phyloP scores from a whole-genome alignment of 2,888 invertebrate genomes.

The Ypsolopha scabrella region DNA sequence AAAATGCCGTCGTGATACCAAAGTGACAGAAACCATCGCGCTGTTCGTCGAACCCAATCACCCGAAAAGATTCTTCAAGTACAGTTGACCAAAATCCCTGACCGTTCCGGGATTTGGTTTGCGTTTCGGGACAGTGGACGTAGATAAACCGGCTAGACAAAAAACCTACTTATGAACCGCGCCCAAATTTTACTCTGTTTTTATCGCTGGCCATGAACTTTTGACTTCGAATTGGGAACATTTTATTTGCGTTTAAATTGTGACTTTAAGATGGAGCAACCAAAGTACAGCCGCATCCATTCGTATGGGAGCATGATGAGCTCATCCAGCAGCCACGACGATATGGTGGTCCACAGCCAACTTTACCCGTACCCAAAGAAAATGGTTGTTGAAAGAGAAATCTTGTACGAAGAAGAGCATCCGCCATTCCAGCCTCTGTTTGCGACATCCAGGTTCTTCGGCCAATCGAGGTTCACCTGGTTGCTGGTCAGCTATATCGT shows the following conservation, averaged over 20 bases:
- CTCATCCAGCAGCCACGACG: slow-evolving; percentile 49
- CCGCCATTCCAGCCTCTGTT: slow-evolving; percentile 56
- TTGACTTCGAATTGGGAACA: neutral
- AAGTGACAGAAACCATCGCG: slow-evolving; percentile 45
- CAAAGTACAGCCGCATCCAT: slow-evolving; percentile 42
- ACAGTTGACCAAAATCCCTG: slow-evolving; percentile 50
- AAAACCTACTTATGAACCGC: neutral
- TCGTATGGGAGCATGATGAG: slow-evolving; percentile 56
- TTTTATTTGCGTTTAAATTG: neutral
- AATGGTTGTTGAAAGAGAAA: slow-evolving; percentile 48
- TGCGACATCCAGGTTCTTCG: slow-evolving; percentile 54
- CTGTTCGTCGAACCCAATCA: slow-evolving; percentile 58
- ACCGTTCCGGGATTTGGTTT: slow-evolving; percentile 5
- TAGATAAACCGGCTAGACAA: slow-evolving; percentile 20
- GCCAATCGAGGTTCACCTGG: slow-evolving; percentile 64
- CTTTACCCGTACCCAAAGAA: slow-evolving; percentile 54
- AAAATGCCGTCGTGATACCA: slow-evolving; percentile 44
- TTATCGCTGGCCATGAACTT: neutral
- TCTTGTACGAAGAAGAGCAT: slow-evolving; percentile 56
- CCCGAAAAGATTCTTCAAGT: slow-evolving; percentile 61
- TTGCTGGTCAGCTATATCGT: slow-evolving; percentile 65
- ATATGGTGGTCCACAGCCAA: slow-evolving; percentile 60
- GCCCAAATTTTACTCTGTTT: neutral
- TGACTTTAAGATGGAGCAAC: slow-evolving; percentile 30
- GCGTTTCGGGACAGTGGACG: slow-evolving; percentile 4